These are phyloP conservation scores for Loriculus beryllinus DNA, from an alignment of 2,797 vertebrate genomes.

Conservation along the genomic window DNA sequence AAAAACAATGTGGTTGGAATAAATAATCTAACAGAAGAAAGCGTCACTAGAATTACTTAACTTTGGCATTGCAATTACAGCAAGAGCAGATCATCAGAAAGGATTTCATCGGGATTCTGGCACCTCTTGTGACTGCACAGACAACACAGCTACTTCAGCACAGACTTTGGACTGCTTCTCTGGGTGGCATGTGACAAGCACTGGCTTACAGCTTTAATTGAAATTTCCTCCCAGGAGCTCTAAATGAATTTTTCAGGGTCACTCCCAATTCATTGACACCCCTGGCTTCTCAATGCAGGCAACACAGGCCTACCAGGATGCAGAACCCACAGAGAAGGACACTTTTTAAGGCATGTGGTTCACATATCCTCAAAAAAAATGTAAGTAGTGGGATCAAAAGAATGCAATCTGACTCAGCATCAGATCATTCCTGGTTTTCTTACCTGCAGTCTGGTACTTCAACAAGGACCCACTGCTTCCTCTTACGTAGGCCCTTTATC, in stretches of 20 bases:
- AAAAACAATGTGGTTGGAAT: background rate
- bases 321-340: background rate
- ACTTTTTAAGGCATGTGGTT: background rate
- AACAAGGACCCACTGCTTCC: background rate
- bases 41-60: background rate
- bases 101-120: background rate
- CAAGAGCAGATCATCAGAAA: background rate
- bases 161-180: background rate
- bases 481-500: background rate
- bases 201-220: background rate
- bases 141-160: background rate
- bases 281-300: background rate
- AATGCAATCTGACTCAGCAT: background rate
- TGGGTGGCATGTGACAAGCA: background rate
- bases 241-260: background rate
- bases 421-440: background rate
- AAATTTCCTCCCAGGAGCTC: background rate
- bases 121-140: background rate
- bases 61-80: background rate
- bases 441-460: constrained; percentile 34
- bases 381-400: background rate
- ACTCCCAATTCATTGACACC: background rate
- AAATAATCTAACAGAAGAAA: background rate
- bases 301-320: fast-evolving
- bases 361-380: background rate